These are phyloP conservation scores for Aleadryas rufinucha DNA, from an alignment of 2,113 vertebrate species.

Conservation along the genomic window DNA sequence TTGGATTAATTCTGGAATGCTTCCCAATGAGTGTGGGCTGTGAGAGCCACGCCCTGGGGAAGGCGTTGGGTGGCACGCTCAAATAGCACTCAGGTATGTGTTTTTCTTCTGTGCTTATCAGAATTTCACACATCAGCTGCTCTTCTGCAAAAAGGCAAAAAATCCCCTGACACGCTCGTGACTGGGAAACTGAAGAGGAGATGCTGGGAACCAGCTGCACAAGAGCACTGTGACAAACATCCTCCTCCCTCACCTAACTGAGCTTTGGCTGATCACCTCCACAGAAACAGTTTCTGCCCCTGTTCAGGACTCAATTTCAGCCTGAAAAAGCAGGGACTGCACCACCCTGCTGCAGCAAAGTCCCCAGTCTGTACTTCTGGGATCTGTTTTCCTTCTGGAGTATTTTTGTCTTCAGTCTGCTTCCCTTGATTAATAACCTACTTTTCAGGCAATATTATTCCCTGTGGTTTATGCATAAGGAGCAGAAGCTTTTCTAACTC, in stretches of 20 bases:
- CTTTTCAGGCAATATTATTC: background rate
- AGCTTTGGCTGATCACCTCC: background rate
- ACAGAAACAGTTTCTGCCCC: background rate
- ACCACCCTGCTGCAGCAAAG: background rate
- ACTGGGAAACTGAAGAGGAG: background rate
- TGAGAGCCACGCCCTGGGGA: background rate
- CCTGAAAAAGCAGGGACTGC: background rate
- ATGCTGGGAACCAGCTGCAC: background rate
- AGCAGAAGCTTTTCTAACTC: background rate
- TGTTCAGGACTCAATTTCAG: background rate
- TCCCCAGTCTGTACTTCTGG: background rate
- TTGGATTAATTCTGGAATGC: background rate
- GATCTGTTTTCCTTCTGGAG: background rate
- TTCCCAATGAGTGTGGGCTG: background rate
- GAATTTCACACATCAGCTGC: background rate
- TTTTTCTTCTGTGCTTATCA: background rate
- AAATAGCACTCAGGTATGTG: slow-evolving; percentile 16
- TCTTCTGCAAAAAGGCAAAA: background rate
- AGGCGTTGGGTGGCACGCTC: background rate
- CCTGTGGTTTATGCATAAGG: background rate
- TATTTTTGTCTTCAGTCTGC: background rate
- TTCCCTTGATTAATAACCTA: background rate
- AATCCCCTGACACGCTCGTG: background rate
- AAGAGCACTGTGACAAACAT: background rate
- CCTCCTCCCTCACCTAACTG: background rate